Base-by-base conservation (phyloP, 2,888 invertebrate genomes). In the Catocala fraxini region DNA sequence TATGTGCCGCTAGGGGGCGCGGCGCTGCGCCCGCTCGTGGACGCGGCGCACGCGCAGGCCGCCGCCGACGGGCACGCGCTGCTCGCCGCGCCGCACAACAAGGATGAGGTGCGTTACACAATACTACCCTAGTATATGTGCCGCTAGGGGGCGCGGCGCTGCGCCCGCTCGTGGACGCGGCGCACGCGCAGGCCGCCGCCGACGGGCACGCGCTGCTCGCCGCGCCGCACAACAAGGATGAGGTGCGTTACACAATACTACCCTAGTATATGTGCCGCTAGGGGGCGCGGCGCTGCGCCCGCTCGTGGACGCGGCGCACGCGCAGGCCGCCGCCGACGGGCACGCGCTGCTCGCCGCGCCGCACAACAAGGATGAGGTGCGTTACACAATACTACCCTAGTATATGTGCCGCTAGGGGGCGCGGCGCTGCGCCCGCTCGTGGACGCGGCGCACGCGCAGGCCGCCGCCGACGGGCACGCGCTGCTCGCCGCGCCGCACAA, bases 71-170 rank as follows among this genome's bases (percentile, higher is more conserved):
- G 95, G 58, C 80, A 74, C 56, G 86, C 83, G 12, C 71, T 88
- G 52, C 71, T 90, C 5, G 68, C 75, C 2, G 51, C 58, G 13
- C 62, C 73, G 35, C 81, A 78, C 54, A 67, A 63, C 65, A 75
- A 77, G 83, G 87, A 77, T 71, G 80, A 80, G 67, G 79, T 77
- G 6, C 6, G 7, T 39, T 7, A 6, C 35, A 6, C 0, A 5
- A 25, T 25, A 39, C 35, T 39, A 39, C 35, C 25, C 9, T 39
- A 39, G 35, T 25, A 25, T 25, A 25, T 95, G 10, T 95, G 80
- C 98, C 99, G 48, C 96, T 99, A 68, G 88, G 89, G 2, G 70
- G 96, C 2, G 95, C 95, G 70, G 98, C 98, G 57, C 85, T 95
- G 34, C 91, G 95, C 25, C 94, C 94, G 47, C 89, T 95, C 10